Conservation (phyloP, 2,113 vertebrate genomes). For the Heptranchias perlo region DNA sequence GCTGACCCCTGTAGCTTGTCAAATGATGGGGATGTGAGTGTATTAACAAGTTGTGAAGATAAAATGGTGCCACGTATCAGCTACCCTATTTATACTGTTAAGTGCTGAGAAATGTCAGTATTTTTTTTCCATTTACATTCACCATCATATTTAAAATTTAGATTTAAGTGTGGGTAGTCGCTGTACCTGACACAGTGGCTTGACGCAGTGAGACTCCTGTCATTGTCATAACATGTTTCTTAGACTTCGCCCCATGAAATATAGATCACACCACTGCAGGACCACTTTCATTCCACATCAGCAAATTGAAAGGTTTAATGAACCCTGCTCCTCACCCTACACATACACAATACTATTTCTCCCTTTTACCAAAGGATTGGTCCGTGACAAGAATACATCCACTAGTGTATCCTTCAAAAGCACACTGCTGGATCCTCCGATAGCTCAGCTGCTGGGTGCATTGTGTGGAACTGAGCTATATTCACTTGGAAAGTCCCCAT, state of each 20-base stretch:
- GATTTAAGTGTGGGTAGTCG: background rate
- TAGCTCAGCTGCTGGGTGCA: background rate
- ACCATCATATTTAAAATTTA: background rate
- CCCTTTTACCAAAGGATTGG: background rate
- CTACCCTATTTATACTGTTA: background rate
- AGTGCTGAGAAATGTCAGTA: background rate
- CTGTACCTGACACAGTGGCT: background rate
- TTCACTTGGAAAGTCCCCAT: background rate
- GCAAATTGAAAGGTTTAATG: background rate
- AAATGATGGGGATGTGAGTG: background rate
- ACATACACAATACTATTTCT: background rate
- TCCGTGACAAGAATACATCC: background rate
- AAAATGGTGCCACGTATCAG: background rate
- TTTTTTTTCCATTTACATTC: background rate
- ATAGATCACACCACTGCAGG: background rate
- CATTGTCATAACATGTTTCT: background rate
- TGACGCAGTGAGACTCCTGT: background rate
- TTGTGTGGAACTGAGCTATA: background rate
- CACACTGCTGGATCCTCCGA: background rate
- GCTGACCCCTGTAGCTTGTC: background rate
- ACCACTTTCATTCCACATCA: background rate
- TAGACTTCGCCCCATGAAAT: background rate
- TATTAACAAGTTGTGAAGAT: background rate
- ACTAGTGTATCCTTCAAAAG: background rate
- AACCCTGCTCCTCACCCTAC: background rate